phyloP scores from a whole-genome alignment of 1,140 invertebrate species.

The Polypedilum vanderplanki region DNA sequence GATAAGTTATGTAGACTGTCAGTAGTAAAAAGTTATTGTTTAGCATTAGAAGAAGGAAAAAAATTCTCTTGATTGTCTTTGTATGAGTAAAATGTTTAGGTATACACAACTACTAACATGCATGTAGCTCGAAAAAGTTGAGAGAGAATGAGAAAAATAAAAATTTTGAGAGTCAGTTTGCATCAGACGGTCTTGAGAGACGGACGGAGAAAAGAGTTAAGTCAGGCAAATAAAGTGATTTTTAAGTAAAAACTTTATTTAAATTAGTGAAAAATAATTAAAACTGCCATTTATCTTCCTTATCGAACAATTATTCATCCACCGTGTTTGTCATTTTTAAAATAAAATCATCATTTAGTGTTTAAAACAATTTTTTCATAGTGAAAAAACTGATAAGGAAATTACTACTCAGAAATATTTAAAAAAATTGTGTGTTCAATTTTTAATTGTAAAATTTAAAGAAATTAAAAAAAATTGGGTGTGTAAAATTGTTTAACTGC shows the following conservation, averaged over 20 bases:
- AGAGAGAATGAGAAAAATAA: not conserved
- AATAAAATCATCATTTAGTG: not conserved
- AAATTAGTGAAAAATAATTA: not conserved
- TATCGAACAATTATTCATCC: too few relatives aligned
- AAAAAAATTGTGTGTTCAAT: too few relatives aligned
- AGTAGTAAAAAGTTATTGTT: not conserved
- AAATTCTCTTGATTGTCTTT: not conserved
- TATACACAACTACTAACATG: not conserved
- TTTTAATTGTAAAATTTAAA: not conserved
- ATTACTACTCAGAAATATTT: too few relatives aligned
- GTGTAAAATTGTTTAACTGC: not conserved
- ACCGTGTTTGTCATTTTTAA: not conserved
- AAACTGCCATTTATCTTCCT: not conserved
- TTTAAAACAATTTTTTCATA: too few relatives aligned
- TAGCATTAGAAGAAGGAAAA: not conserved
- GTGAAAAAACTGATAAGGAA: too few relatives aligned
- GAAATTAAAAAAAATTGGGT: not conserved
- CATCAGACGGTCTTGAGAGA: conserved; percentile 20
- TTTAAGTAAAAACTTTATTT: conserved; percentile 3
- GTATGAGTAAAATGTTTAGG: not conserved
- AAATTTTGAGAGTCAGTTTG: conserved; percentile 12
- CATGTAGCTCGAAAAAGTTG: not conserved
- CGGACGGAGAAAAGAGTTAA: not conserved
- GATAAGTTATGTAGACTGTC: not conserved
- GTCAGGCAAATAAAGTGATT: not conserved